Evolutionary conservation across 2,113 vertebrate species (phyloP), one percentile per base, ranked within the genome.

Genomic region (Dicrurus megarhynchus): DNA sequence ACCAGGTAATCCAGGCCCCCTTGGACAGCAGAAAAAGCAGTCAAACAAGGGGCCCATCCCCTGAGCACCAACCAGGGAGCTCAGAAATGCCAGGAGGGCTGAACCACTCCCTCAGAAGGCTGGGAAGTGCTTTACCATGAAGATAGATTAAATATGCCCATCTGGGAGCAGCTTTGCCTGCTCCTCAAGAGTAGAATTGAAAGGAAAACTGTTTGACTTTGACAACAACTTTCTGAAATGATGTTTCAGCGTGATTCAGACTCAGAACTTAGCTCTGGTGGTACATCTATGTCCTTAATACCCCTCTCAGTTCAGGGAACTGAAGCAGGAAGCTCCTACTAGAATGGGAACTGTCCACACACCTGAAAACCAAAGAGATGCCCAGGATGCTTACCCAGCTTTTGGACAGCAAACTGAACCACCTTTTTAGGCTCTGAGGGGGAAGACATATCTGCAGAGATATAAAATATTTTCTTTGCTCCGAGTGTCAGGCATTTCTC

Each of bases 1-100:
- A 99, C 98, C 24, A 99, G 82, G 84, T 98, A 98, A 88, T 99
- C 99, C 97, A 99, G 92, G 9, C 98, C 98, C 41, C 98, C 98
- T 98, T 1, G 69, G n/a, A 44, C 1, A 76, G 39, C 89, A 89
- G 39, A 41, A 41, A 59, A 20, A 67, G 26, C 70, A 69, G 14
- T 37, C 47, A 70, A 13, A n/a, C 37, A 5, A 19, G 23, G 57
- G 11, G 14, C 4, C 17, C 33, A 20, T 5, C 8, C 60, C 61
- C 77, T n/a, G 24, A 28, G 9, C 56, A 49, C 11, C 21, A 28
- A 16, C 10, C 27, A 41, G 32, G 28, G 39, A 55, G 61, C 56
- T 52, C 55, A 41, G 35, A 46, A 68, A 53, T 10, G 60, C 32
- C 80, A 39, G 63, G 28, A 80, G 53, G 49, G 44, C 26, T n/a